Base-by-base conservation (phyloP, 2,888 invertebrate genomes). In the Scaptomyza flava region DNA sequence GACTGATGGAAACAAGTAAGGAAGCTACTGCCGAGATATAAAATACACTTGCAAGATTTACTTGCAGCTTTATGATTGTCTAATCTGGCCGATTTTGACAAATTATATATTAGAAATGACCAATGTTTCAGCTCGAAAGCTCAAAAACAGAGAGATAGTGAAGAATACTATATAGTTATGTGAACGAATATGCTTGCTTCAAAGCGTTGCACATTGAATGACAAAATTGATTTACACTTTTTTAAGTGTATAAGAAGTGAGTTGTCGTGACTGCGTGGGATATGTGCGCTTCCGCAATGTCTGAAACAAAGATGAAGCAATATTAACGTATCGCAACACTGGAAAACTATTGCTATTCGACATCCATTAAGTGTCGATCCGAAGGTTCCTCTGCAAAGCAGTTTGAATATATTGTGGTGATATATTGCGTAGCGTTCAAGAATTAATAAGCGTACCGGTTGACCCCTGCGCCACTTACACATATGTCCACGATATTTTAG, bases 301-400 rank as follows among this genome's bases (percentile, higher is more conserved):
- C 6, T 33, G 42, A 38, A 20, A 50, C 33, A 50, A 43, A 51
- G 54, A 48, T 59, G 41, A 31, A 12, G 75, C 74, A 73, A 73
- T 17, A 17, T 73, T 73, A 73, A 59, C 57, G 61, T 53, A 52
- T 30, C 20, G 30, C 42, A 64, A 51, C 48, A 54, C 31, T 57
- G 66, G 47, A 74, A 58, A 71, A 63, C 67, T 66, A 41, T 17
- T 17, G 41, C 17, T 41, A 73, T 79, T 70, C 54, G 63, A 27
- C 81, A 83, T 83, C 81, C 58, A 83, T 81, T 83, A 82, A 80
- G 69, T 66, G 65, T 57, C 67, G 64, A 70, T 75, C 68, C 66
- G 72, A 81, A 83, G 81, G 80, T 72, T 79, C 63, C 58, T 43
- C 62, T 51, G 12, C 34, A 47, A 66, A 46, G 17, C 53, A 33